These are phyloP conservation scores for Notospermus geniculatus DNA, from an alignment of 1,140 invertebrate genomes.

Conservation along the genomic window DNA sequence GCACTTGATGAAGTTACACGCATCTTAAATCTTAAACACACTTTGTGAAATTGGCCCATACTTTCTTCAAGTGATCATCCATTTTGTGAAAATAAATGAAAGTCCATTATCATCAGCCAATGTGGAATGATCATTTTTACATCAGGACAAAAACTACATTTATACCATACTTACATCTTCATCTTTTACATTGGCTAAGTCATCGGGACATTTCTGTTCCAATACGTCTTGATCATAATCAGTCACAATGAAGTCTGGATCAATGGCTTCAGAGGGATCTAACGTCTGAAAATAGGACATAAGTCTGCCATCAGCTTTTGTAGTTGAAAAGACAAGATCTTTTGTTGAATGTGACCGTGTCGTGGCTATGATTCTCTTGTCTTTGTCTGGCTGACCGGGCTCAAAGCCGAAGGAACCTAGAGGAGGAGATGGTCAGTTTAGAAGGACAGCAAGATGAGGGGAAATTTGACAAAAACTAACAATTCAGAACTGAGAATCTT, in stretches of 20 bases:
- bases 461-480: background rate
- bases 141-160: too few species aligned
- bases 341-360: conserved; percentile 87
- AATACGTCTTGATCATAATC: conserved; percentile 64
- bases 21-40: too few species aligned
- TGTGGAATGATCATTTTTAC: too few species aligned
- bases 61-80: too few species aligned
- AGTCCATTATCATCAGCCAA: too few species aligned
- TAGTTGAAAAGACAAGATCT: conserved; percentile 7
- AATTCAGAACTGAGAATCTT: too few species aligned
- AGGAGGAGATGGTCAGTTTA: background rate
- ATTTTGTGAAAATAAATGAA: too few species aligned
- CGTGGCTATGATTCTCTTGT: conserved; percentile 81
- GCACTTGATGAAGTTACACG: too few species aligned
- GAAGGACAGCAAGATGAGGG: background rate
- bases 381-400: conserved; percentile 61
- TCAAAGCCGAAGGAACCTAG: conserved; percentile 68
- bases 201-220: conserved; percentile 63
- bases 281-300: conserved; percentile 42
- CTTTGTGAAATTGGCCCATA: too few species aligned
- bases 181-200: conserved; percentile 64
- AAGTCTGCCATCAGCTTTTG: too few species aligned
- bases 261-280: conserved; percentile 38
- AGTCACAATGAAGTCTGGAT: conserved; percentile 37
- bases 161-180: conserved; percentile 61